phyloP scores from a whole-genome alignment of 2,113 vertebrate genomes.

The Rhodinocichla rosea region DNA sequence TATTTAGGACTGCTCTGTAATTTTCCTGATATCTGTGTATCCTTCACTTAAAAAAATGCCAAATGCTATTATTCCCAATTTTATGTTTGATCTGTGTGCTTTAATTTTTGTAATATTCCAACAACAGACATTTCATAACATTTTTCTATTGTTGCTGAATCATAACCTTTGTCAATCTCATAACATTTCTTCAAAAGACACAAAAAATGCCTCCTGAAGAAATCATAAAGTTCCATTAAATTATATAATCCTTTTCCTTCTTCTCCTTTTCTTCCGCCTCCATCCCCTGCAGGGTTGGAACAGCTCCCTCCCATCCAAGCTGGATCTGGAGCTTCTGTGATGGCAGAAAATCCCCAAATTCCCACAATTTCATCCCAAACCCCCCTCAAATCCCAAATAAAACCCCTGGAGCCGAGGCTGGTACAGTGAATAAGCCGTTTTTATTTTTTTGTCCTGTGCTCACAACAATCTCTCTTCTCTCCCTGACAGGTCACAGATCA shows the following conservation, averaged over 20 bases:
- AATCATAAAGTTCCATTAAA: background rate
- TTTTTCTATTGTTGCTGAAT: background rate
- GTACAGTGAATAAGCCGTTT: conserved; percentile 75
- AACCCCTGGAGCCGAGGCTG: background rate
- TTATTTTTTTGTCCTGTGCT: conserved; percentile 78
- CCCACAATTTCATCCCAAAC: rapidly evolving
- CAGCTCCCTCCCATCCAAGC: rapidly evolving
- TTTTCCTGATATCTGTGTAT: background rate
- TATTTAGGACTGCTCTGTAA: background rate
- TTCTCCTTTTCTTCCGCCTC: background rate
- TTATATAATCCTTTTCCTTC: background rate
- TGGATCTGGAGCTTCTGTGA: background rate
- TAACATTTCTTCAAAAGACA: background rate
- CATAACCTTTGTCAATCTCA: background rate
- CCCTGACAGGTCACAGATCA: conserved; percentile 77
- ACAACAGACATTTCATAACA: rapidly evolving
- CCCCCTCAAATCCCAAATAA: background rate
- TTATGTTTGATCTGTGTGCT: background rate
- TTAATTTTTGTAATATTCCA: background rate
- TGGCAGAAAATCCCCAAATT: background rate
- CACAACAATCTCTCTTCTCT: conserved; percentile 72
- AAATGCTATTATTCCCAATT: background rate
- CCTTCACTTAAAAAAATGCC: background rate
- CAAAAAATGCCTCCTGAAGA: background rate
- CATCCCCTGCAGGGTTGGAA: background rate